Percentiles rank a stretch among this genome's conserved stretches.
These are phyloP conservation scores for Nymphicus hollandicus DNA, from an alignment of 2,113 vertebrate species.

Conservation along the genomic window DNA sequence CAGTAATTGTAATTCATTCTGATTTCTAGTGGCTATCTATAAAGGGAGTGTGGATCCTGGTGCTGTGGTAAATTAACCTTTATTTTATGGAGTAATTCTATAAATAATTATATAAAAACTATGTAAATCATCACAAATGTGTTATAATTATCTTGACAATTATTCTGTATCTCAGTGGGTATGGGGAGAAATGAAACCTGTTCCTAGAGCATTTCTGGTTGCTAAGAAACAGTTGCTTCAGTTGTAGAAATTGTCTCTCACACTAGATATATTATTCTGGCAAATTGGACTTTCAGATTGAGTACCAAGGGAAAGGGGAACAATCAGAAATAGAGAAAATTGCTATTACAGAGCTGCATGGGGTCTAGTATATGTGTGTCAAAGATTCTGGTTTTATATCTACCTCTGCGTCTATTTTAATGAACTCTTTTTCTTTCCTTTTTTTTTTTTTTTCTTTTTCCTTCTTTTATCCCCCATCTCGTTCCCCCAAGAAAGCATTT, in stretches of 20 bases:
- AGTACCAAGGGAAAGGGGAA: slow-evolving; percentile 52
- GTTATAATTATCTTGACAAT: slow-evolving; percentile 33
- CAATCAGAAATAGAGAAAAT: slow-evolving; percentile 57
- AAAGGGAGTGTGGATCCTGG: background rate
- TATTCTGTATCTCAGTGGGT: background rate
- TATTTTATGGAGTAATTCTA: background rate
- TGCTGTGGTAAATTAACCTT: background rate
- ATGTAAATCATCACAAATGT: slow-evolving; percentile 6
- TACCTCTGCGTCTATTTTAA: background rate
- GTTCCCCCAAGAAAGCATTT: background rate
- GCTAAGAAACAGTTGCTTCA: slow-evolving; percentile 53
- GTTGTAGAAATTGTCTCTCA: slow-evolving; percentile 34
- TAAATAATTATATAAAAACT: background rate
- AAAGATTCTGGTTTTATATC: slow-evolving; percentile 11
- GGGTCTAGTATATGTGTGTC: background rate
- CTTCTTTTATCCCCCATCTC: rapidly evolving
- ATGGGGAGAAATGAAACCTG: background rate
- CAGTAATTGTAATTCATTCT: background rate
- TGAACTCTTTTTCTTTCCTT: background rate
- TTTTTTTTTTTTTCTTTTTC: no score
- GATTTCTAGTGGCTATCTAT: background rate
- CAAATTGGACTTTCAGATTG: slow-evolving; percentile 58
- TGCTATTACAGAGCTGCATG: slow-evolving; percentile 44
- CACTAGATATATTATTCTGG: slow-evolving; percentile 43
- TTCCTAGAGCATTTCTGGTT: slow-evolving; percentile 40